Evolutionary conservation across 2,113 vertebrate genomes (phyloP), one percentile per base, ranked within the genome.

Genomic region (Suncus etruscus): DNA sequence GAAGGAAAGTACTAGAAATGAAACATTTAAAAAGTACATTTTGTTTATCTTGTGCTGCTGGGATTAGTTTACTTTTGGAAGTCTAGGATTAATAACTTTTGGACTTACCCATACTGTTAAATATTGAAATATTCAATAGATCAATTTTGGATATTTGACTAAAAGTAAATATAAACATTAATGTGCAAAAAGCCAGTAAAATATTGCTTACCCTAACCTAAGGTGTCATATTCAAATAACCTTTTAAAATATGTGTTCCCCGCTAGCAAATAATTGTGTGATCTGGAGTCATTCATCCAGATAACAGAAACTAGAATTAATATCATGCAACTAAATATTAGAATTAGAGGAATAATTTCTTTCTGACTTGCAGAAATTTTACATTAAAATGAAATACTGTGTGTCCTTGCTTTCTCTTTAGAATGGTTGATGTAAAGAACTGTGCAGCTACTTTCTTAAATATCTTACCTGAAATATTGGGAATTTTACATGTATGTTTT

Each of bases 191-290:
- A 39, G 39, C 39, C 11, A 47, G 27, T 68, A 70, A 94, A 87
- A 66, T 51, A 86, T 65, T 94, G 73, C 7, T n/a, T 90, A 14
- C 79, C 47, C 83, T 63, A 88, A 63, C 81, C 51, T 83, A 78
- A 92, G 91, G 27, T 61, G 89, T 94, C 79, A 74, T 83, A 92
- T 80, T 45, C 66, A 95, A 88, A 88, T 70, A 4, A 0, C 1
- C 11, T 70, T 87, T n/a, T 86, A 93, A 66, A 83, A 86, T 83
- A 47, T 65, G 65, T 54, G 39, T 78, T 70, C n/a, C 20, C 32
- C 45, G 90, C 61, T 74, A 86, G 81, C 82, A 91, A 92, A 61
- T 91, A 89, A 96, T 95, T 97, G 96, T 91, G 45, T 12, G 16
- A 94, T 65, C 15, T 50, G 75, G 89, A 91, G 65, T 86, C 83